A percentile compares a stretch with the other conserved stretches of the same genome.
Conservation (phyloP, 2,113 vertebrate species). For the Halcyon senegalensis region DNA sequence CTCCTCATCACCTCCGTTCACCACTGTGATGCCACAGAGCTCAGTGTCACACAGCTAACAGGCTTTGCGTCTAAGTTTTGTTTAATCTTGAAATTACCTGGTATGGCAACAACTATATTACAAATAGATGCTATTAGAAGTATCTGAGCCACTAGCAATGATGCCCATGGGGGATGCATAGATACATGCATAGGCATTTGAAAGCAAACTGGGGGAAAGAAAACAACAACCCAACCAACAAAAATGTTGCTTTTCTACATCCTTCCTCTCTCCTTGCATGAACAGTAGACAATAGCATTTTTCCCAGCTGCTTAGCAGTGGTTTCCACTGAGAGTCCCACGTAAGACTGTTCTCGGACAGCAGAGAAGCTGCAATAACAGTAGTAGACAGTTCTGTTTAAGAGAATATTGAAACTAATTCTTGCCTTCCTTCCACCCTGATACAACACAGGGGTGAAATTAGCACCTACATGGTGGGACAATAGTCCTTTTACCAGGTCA, state of each 20-base stretch:
- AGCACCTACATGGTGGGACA: neutral
- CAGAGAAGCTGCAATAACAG: neutral
- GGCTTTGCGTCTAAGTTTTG: neutral
- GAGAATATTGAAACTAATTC: neutral
- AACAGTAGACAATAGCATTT: neutral
- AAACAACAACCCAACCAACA: fast-evolving
- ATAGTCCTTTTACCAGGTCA: neutral
- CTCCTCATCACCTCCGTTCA: neutral
- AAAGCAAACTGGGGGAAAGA: neutral
- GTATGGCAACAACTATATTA: neutral
- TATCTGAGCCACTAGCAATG: neutral
- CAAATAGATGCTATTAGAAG: neutral
- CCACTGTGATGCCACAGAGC: fast-evolving
- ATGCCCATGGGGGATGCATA: fast-evolving
- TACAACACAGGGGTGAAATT: neutral
- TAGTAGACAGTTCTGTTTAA: neutral
- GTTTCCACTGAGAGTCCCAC: neutral
- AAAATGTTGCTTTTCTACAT: neutral
- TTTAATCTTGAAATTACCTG: neutral
- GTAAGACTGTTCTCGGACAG: neutral
- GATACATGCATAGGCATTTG: neutral
- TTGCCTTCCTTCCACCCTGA: neutral
- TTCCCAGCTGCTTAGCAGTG: neutral
- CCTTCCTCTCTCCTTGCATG: neutral
- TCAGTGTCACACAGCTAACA: neutral